A percentile compares a stretch with the other conserved stretches of the same genome.
Evolutionary conservation across 2,797 vertebrate genomes (phyloP).

Genomic region (Hoplostethus mediterraneus): DNA sequence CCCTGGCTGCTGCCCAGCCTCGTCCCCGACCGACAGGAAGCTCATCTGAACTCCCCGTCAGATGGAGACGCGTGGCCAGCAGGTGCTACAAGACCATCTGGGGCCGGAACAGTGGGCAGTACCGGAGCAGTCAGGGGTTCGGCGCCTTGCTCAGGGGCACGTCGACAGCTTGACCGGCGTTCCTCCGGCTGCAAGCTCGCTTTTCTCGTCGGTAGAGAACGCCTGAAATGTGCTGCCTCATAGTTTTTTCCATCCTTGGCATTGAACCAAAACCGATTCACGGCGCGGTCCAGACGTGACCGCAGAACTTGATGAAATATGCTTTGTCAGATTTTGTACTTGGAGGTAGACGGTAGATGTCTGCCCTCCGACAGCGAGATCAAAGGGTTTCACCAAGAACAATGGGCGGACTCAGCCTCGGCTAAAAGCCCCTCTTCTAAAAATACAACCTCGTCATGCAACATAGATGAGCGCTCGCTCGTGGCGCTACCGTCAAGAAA

Average conservation of each 20-base stretch:
- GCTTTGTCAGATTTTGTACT: no score
- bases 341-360: no score
- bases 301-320: no score
- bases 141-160: neutral
- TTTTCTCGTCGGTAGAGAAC: no score
- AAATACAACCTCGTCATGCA: conserved; percentile 81
- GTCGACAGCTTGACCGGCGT: neutral
- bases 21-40: conserved; percentile 42
- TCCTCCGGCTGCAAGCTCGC: neutral
- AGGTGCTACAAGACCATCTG: conserved; percentile 63
- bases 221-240: no score
- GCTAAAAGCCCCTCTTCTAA: conserved; percentile 72
- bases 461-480: conserved; percentile 78
- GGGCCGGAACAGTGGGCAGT: neutral
- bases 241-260: no score
- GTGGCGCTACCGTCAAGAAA: conserved; percentile 66
- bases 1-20: conserved; percentile 45
- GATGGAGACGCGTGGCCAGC: conserved; percentile 33
- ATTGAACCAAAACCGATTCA: no score
- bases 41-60: conserved; percentile 55
- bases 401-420: conserved; percentile 47
- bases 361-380: neutral
- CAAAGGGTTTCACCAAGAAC: conserved; percentile 20
- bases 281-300: no score
- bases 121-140: neutral